Evolutionary conservation across 1,140 invertebrate species (phyloP).

Genomic region (Drosophila bipectinata): DNA sequence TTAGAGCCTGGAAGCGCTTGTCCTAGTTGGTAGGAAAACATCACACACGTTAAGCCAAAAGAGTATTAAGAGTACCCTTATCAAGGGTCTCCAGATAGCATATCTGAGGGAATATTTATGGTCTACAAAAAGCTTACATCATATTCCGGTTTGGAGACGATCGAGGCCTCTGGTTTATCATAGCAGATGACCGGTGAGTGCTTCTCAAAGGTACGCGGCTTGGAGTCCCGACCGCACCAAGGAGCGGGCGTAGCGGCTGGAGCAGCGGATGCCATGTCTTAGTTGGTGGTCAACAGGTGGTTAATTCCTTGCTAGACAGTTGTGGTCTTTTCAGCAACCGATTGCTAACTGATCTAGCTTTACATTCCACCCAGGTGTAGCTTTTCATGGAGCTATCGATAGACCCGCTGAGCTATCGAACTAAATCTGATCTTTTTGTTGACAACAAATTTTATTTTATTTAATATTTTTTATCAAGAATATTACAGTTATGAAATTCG

Average conservation of each 20-base stretch:
- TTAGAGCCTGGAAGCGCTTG: conserved; percentile 69
- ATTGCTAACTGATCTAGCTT: conserved; percentile 14
- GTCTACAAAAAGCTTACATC: conserved; percentile 47
- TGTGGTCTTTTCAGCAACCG: background rate
- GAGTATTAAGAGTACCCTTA: background rate
- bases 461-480: conserved; percentile 48
- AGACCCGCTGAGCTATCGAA: conserved; percentile 13
- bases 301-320: background rate
- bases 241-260: conserved; percentile 18
- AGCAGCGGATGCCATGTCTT: conserved; percentile 32
- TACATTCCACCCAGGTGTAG: background rate
- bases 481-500: conserved; percentile 13
- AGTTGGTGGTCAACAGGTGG: background rate
- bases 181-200: conserved; percentile 81
- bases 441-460: conserved; percentile 42
- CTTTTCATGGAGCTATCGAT: conserved; percentile 21
- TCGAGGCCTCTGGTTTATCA: conserved; percentile 73
- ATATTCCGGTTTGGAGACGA: conserved; percentile 72
- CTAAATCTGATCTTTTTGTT: conserved; percentile 16
- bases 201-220: conserved; percentile 62
- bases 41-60: background rate
- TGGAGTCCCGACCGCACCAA: conserved; percentile 63
- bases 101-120: background rate
- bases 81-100: background rate
- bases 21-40: conserved; percentile 32